These are phyloP conservation scores for Campylomormyrus tamandua DNA, from an alignment of 2,113 vertebrate genomes.

Conservation along the genomic window DNA sequence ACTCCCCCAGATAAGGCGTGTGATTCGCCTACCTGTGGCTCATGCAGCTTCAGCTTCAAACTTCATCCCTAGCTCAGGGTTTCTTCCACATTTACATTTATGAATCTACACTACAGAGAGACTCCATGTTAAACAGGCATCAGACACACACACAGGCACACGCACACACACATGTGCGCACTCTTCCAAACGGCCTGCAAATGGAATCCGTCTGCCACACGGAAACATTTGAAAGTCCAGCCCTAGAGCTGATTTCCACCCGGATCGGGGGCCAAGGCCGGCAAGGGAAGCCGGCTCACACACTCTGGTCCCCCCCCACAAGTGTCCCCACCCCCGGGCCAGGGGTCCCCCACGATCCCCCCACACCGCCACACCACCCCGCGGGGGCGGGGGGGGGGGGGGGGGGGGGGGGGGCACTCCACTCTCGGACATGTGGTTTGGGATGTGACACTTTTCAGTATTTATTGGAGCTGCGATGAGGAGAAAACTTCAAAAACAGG, in stretches of 20 bases:
- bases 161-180: slow-evolving; percentile 21
- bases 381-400: background rate
- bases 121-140: slow-evolving; percentile 39
- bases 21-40: slow-evolving; percentile 37
- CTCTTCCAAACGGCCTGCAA: slow-evolving; percentile 30
- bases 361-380: slow-evolving; percentile 22
- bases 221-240: slow-evolving; percentile 22
- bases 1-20: slow-evolving; percentile 28
- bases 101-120: slow-evolving; percentile 31
- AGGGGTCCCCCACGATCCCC: too few relatives aligned
- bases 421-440: slow-evolving; percentile 25
- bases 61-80: slow-evolving; percentile 35
- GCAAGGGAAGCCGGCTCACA: background rate
- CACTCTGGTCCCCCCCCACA: too few relatives aligned
- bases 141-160: background rate
- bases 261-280: slow-evolving; percentile 29
- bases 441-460: slow-evolving; percentile 23
- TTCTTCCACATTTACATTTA: slow-evolving; percentile 32
- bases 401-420: background rate
- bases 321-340: too few relatives aligned
- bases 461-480: slow-evolving; percentile 16
- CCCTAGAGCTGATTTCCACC: slow-evolving; percentile 35
- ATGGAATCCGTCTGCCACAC: slow-evolving; percentile 40
- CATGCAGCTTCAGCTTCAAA: slow-evolving; percentile 24
- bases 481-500: slow-evolving; percentile 22